A percentile compares a stretch with the other conserved stretches of the same genome.
Conservation (phyloP, 1,140 invertebrate genomes). For the Drosophila bocki region DNA sequence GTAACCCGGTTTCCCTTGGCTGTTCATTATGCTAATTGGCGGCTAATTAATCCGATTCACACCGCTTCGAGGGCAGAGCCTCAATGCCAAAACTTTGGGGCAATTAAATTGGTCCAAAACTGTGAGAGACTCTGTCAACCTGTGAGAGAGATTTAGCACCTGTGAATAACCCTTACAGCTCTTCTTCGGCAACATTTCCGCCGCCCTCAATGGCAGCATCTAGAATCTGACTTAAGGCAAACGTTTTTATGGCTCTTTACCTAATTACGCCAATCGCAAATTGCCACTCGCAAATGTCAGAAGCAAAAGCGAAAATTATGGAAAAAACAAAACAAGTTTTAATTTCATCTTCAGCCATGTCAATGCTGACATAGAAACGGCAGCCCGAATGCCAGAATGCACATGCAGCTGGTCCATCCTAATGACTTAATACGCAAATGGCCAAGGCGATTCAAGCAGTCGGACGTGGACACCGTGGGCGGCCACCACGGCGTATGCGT, state of each 20-base stretch:
- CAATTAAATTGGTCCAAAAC: constrained; percentile 18
- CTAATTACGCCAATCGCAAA: constrained; percentile 75
- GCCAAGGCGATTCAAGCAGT: constrained; percentile 20
- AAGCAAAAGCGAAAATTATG: constrained; percentile 57
- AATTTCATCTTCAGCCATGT: constrained; percentile 60
- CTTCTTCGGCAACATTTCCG: constrained; percentile 15
- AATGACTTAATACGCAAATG: constrained; percentile 70
- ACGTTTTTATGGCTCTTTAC: constrained; percentile 61
- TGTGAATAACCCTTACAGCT: background rate
- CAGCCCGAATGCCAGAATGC: constrained; percentile 32
- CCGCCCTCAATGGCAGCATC: constrained; percentile 43
- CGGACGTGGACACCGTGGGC: constrained; percentile 47
- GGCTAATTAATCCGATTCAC: constrained; percentile 66
- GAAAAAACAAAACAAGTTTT: constrained; percentile 67
- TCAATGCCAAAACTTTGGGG: constrained; percentile 28
- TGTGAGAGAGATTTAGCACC: background rate
- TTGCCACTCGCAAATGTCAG: constrained; percentile 73
- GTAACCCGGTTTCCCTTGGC: constrained; percentile 23
- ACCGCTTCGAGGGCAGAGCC: constrained; percentile 36
- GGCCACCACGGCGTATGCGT: constrained; percentile 63
- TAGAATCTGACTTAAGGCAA: constrained; percentile 55
- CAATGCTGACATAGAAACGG: constrained; percentile 70
- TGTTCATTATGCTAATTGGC: constrained; percentile 67
- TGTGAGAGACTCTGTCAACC: constrained; percentile 2
- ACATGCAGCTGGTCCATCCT: constrained; percentile 48